These are phyloP conservation scores for Xenopus laevis DNA, from an alignment of 2,113 vertebrate genomes.

Conservation along the genomic window DNA sequence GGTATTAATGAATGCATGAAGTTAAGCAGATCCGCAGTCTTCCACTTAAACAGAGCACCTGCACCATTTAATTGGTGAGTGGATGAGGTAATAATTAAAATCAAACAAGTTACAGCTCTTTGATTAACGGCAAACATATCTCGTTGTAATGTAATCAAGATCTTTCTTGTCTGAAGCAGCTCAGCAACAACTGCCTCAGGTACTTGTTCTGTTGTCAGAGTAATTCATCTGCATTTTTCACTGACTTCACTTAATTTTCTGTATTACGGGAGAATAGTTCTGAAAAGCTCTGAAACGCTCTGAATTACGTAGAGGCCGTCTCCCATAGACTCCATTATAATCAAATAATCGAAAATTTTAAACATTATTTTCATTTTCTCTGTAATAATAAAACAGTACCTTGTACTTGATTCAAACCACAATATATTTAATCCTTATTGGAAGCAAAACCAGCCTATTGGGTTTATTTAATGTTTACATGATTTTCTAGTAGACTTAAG, in stretches of 20 bases:
- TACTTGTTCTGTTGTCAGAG: background rate
- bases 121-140: constrained; percentile 43
- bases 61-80: constrained; percentile 30
- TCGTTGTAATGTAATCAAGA: constrained; percentile 38
- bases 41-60: constrained; percentile 41
- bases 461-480: too few relatives aligned
- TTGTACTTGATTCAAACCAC: too few relatives aligned
- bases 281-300: too few relatives aligned
- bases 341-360: too few relatives aligned
- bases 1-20: constrained; percentile 44
- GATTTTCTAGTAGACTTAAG: too few relatives aligned
- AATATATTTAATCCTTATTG: too few relatives aligned
- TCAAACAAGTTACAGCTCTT: constrained; percentile 42
- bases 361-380: too few relatives aligned
- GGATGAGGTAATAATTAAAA: constrained; percentile 45
- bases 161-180: constrained; percentile 15
- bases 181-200: constrained; percentile 23
- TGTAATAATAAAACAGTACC: too few relatives aligned
- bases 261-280: background rate
- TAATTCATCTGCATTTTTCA: constrained; percentile 11
- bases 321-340: too few relatives aligned
- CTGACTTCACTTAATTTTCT: background rate
- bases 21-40: constrained; percentile 28
- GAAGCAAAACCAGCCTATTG: too few relatives aligned
- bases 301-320: too few relatives aligned